Percentiles rank a stretch among this genome's conserved stretches.
These are phyloP conservation scores for Ceratina australensis DNA, from an alignment of 1,140 invertebrate genomes.

Conservation along the genomic window DNA sequence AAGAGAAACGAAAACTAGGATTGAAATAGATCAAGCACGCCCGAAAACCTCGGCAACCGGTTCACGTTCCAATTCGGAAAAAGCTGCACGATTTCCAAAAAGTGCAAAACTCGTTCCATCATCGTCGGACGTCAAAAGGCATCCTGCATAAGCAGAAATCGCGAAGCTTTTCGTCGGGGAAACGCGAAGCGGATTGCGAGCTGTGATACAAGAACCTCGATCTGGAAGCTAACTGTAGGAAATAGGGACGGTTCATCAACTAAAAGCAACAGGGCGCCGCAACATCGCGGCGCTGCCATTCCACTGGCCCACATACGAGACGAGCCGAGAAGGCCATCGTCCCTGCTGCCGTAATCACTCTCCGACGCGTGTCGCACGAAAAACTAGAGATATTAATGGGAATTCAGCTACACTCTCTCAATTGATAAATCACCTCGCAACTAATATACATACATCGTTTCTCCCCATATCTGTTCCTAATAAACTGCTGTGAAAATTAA, in stretches of 20 bases:
- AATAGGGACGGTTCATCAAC: constrained; percentile 63
- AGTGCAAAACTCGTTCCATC: constrained; percentile 7
- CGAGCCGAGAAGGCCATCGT: constrained; percentile 46
- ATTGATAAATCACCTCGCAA: neutral
- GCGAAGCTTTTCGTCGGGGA: neutral
- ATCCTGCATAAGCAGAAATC: constrained; percentile 22
- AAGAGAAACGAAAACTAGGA: neutral
- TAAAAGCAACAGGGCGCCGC: constrained; percentile 63
- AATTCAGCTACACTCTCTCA: neutral
- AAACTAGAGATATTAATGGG: constrained; percentile 35
- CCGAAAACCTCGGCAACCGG: neutral
- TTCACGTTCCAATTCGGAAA: neutral
- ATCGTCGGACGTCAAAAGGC: neutral
- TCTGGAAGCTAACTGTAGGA: constrained; percentile 36
- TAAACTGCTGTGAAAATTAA: no score
- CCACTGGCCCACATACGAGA: constrained; percentile 62
- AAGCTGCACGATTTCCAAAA: neutral
- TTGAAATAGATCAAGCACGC: neutral
- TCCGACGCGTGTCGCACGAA: constrained; percentile 15
- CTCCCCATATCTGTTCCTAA: no score
- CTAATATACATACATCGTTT: neutral
- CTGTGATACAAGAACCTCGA: constrained; percentile 6
- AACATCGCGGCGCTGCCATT: constrained; percentile 17
- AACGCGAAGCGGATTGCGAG: neutral
- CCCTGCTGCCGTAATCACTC: constrained; percentile 38